These are phyloP conservation scores for Neotoxoptera formosana DNA, from an alignment of 1,140 invertebrate genomes.

Conservation along the genomic window DNA sequence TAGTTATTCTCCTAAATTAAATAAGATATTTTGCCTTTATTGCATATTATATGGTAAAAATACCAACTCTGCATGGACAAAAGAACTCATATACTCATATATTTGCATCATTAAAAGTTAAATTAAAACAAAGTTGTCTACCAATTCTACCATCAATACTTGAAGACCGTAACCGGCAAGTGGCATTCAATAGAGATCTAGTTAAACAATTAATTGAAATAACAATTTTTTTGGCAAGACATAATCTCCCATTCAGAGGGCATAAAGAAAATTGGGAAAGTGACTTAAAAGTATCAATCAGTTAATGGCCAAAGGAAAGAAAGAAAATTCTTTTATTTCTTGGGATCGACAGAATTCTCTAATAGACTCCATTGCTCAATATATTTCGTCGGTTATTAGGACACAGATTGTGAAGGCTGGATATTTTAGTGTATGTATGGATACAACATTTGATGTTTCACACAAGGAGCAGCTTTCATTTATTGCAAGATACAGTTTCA, in stretches of 20 bases:
- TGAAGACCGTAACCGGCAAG: background rate
- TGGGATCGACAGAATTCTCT: background rate
- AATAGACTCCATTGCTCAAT: background rate
- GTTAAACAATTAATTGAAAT: background rate
- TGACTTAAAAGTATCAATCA: background rate
- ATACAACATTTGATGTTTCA: background rate
- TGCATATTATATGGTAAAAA: constrained; percentile 1
- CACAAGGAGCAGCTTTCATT: background rate
- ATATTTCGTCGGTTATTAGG: background rate
- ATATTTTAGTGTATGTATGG: background rate
- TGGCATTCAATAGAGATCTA: background rate
- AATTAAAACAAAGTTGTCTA: background rate
- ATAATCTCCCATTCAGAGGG: background rate
- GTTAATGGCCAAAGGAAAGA: background rate
- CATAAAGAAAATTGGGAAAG: background rate
- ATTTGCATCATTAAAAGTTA: background rate
- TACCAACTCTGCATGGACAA: background rate
- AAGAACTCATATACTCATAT: background rate
- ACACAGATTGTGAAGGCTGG: background rate
- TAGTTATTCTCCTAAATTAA: background rate
- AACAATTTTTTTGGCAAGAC: background rate
- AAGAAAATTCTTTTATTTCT: background rate
- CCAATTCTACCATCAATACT: background rate
- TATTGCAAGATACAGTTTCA: background rate
- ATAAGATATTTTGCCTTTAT: background rate